Evolutionary conservation across 2,888 invertebrate species (phyloP).

Genomic region (Heliconius charithonia): DNA sequence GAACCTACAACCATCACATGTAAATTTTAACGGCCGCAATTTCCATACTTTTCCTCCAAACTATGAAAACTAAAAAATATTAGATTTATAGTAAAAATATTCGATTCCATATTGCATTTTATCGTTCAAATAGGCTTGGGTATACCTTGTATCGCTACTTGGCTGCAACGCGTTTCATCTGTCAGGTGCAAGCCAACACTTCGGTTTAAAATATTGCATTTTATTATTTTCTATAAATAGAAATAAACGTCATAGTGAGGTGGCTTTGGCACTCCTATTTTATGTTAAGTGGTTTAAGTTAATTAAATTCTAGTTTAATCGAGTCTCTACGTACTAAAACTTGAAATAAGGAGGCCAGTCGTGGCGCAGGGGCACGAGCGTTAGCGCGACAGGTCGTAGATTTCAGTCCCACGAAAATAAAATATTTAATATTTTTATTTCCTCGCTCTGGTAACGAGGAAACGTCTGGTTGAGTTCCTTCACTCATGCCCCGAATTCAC

Average conservation of each 20-base stretch:
- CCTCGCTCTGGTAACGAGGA: too few relatives aligned
- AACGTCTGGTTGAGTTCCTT: too few relatives aligned
- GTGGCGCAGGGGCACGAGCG: neutral
- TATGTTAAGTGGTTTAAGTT: neutral
- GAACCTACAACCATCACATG: neutral
- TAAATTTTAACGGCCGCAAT: neutral
- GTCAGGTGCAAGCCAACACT: constrained; percentile 20
- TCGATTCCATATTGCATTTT: neutral
- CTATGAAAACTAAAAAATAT: neutral
- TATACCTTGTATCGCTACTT: constrained; percentile 11
- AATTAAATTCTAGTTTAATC: neutral
- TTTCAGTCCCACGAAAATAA: neutral
- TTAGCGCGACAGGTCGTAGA: neutral
- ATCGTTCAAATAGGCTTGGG: neutral
- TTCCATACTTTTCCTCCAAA: neutral
- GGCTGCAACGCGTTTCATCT: constrained; percentile 15
- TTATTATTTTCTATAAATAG: constrained; percentile 2
- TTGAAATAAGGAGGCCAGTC: neutral
- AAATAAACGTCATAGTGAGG: neutral
- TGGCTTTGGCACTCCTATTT: neutral
- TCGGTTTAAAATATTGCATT: constrained; percentile 12
- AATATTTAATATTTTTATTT: too few relatives aligned
- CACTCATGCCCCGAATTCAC: too few relatives aligned
- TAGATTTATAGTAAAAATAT: constrained; percentile 2
- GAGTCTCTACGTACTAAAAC: neutral